Evolutionary conservation across 2,888 invertebrate genomes (phyloP), one percentile per base, ranked within the genome.

Genomic region (Palloptera scutellata): DNA sequence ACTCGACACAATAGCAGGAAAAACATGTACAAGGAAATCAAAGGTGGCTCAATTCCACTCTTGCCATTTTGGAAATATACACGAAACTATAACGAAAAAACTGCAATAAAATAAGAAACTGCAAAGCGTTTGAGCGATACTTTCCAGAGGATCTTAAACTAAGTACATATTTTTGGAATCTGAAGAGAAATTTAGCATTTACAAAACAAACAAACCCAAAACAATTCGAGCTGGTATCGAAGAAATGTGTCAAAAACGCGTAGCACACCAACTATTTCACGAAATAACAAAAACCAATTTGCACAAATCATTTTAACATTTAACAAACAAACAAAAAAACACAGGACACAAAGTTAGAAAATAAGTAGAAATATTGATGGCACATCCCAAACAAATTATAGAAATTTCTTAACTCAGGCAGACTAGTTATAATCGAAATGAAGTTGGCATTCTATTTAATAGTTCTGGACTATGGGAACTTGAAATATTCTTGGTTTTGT

Each of bases 181-280:
- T 30, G 30, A 53, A 53, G 17, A 53, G 6, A 19, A 53, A 17
- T 19, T 53, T 53, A 9, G 19, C 53, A 19, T 19, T n/a, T n/a
- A 48, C 48, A 48, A 15, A 48, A 2, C 2, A 64, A 66, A n/a
- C n/a, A 40, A 64, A 57, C 12, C 53, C 72, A 71, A 73, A 70
- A 69, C 61, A 76, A 73, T 79, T 80, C 79, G 79, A 78, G 78
- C 79, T 78, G 79, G 79, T 75, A 80, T 81, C 79, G 79, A 80
- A 80, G 78, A 73, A 66, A 73, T 59, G 20, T 17, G 45, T 45
- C 45, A 30, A 55, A 63, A 45, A n/a, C 13, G n/a, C n/a, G n/a
- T n/a, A 61, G 52, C 42, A 53, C 42, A 62, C n/a, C 42, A 20
- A 42, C 13, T 15, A 20, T 15, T 61, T 51, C 12, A 45, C 19